These are phyloP conservation scores for Drosophila ambigua DNA, from an alignment of 1,140 invertebrate genomes.

Conservation along the genomic window DNA sequence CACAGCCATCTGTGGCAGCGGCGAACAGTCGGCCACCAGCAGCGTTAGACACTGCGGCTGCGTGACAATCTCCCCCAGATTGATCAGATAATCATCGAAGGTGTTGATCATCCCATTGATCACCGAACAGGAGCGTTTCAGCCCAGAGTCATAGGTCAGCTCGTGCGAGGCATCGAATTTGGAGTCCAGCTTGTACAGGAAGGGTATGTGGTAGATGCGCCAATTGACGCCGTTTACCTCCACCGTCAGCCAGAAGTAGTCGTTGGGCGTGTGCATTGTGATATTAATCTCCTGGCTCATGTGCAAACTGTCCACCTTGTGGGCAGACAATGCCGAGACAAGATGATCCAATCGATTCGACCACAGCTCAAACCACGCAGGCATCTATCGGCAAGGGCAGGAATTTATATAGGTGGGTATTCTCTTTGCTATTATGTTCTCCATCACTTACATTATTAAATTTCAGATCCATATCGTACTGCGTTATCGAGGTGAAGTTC, in stretches of 20 bases:
- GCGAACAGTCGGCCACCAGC: slow-evolving; percentile 76
- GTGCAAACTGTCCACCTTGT: slow-evolving; percentile 74
- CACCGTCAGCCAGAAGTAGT: slow-evolving; percentile 74
- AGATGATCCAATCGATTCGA: slow-evolving; percentile 77
- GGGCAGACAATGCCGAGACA: slow-evolving; percentile 71
- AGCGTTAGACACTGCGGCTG: slow-evolving; percentile 64
- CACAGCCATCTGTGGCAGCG: slow-evolving; percentile 63
- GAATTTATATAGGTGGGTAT: neutral
- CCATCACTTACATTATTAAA: slow-evolving; percentile 69
- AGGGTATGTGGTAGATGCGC: slow-evolving; percentile 80
- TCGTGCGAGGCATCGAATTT: slow-evolving; percentile 81
- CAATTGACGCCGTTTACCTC: slow-evolving; percentile 76
- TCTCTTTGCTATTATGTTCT: no score
- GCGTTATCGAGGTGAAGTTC: slow-evolving; percentile 78
- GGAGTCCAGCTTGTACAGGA: slow-evolving; percentile 77
- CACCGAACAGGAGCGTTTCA: slow-evolving; percentile 78
- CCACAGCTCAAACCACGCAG: slow-evolving; percentile 81
- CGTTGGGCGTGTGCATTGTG: slow-evolving; percentile 70
- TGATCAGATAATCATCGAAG: slow-evolving; percentile 78
- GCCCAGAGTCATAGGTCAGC: slow-evolving; percentile 73
- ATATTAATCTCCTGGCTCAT: slow-evolving; percentile 76
- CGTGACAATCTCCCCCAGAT: slow-evolving; percentile 58
- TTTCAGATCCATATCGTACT: slow-evolving; percentile 79
- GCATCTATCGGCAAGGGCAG: slow-evolving; percentile 58
- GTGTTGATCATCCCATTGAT: slow-evolving; percentile 80